Conservation (phyloP, 2,797 vertebrate species). For the Chaenodraco wilsoni region DNA sequence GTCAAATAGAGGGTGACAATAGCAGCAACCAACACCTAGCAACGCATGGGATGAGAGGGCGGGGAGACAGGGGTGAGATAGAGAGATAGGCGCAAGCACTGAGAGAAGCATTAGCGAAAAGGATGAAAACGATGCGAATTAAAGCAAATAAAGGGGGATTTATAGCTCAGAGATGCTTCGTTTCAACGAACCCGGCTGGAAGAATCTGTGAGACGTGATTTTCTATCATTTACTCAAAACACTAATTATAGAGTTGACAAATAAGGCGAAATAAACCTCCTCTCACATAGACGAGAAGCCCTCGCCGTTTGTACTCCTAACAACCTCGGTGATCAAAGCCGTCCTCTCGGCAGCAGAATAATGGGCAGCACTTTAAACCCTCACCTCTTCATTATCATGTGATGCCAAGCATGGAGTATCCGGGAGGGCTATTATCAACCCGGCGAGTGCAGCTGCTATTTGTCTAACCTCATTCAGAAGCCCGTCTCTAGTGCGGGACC, state of each 20-base stretch:
- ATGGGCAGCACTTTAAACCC: conserved; percentile 63
- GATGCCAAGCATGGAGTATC: conserved; percentile 62
- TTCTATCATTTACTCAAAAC: conserved; percentile 8
- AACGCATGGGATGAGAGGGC: conserved; percentile 15
- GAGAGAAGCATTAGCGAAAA: conserved; percentile 16
- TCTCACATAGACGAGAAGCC: conserved; percentile 40
- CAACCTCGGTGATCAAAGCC: conserved; percentile 64
- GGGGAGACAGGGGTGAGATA: background rate
- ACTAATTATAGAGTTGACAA: conserved; percentile 42
- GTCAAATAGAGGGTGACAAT: conserved; percentile 29
- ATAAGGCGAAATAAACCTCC: conserved; percentile 21
- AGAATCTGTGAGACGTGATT: conserved; percentile 30
- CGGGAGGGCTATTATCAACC: conserved; percentile 54
- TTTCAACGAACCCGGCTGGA: conserved; percentile 7
- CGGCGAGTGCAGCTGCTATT: conserved; percentile 54
- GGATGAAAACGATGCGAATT: conserved; percentile 13
- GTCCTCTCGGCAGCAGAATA: conserved; percentile 49
- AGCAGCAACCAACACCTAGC: conserved; percentile 47
- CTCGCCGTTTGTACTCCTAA: conserved; percentile 41
- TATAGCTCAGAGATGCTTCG: conserved; percentile 4
- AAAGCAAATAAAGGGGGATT: conserved; percentile 24
- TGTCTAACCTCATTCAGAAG: conserved; percentile 54
- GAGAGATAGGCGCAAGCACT: background rate
- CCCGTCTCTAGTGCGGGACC: conserved; percentile 15
- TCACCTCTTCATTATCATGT: conserved; percentile 70